These are phyloP conservation scores for Paramuricea clavata DNA, from an alignment of 92 coral and sea anemone genomes.

Conservation along the genomic window DNA sequence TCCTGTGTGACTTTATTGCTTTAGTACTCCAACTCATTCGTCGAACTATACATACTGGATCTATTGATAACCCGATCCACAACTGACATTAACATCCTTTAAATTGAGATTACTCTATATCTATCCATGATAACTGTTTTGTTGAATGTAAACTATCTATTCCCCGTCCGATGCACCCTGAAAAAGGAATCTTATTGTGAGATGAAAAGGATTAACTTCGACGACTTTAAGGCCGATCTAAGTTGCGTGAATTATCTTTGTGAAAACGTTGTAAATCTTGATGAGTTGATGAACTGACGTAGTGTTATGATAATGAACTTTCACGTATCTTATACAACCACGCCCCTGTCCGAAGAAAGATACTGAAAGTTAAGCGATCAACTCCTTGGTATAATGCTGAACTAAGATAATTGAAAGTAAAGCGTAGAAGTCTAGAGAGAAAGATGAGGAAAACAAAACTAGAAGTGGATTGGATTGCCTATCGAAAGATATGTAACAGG, in stretches of 20 bases:
- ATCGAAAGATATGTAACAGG: slow-evolving; percentile 19
- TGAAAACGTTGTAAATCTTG: not conserved
- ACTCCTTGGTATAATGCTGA: no score
- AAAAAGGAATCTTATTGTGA: slow-evolving; percentile 50
- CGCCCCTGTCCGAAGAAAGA: slow-evolving; percentile 17
- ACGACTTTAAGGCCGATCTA: slow-evolving; percentile 47
- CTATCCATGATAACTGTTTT: slow-evolving; percentile 50
- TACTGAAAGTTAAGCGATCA: no score
- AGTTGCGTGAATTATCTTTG: not conserved
- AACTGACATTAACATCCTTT: slow-evolving; percentile 8
- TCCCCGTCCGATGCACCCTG: no score
- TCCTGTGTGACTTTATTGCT: no score
- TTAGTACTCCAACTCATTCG: slow-evolving; percentile 38
- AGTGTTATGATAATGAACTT: not conserved
- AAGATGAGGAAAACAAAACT: no score
- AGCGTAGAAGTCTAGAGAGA: no score
- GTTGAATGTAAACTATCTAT: slow-evolving; percentile 40
- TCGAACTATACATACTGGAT: slow-evolving; percentile 41
- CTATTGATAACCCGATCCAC: slow-evolving; percentile 40
- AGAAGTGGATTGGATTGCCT: no score
- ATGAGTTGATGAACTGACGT: slow-evolving; percentile 13
- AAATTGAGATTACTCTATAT: slow-evolving; percentile 14
- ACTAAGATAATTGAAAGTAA: not conserved
- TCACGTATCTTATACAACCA: not conserved
- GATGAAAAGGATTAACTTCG: slow-evolving; percentile 40